phyloP scores from a whole-genome alignment of 2,113 vertebrate species.

The Muntiacus reevesi region DNA sequence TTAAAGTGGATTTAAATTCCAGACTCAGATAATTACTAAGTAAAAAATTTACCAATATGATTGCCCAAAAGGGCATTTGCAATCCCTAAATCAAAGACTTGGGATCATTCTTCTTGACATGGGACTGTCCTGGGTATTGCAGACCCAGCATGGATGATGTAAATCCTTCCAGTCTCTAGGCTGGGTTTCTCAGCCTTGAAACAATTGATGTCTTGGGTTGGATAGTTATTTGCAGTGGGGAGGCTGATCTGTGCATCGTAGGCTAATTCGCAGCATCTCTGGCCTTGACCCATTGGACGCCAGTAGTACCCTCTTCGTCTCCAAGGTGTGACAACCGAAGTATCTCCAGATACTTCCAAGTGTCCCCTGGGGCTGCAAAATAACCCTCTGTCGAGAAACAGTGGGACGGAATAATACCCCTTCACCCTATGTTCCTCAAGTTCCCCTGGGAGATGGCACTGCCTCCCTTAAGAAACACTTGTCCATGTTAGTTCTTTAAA shows the following conservation, averaged over 20 bases:
- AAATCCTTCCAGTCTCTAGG: background rate
- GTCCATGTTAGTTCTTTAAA: background rate
- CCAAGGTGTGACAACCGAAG: background rate
- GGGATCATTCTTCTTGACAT: background rate
- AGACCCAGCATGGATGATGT: no score
- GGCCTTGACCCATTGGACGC: background rate
- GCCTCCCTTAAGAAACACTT: background rate
- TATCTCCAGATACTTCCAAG: background rate
- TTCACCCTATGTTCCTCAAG: rapidly evolving
- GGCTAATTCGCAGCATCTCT: background rate
- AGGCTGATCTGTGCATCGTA: background rate
- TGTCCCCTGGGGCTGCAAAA: background rate
- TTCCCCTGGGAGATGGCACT: background rate
- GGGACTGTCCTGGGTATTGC: no score
- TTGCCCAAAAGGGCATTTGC: background rate
- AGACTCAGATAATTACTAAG: background rate
- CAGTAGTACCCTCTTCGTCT: background rate
- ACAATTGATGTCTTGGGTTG: background rate
- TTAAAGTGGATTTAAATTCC: background rate
- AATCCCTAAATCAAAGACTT: background rate
- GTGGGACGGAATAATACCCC: background rate
- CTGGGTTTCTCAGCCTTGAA: background rate
- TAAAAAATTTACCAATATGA: background rate
- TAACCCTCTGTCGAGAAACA: background rate
- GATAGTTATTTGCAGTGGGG: background rate